phyloP scores from a whole-genome alignment of 2,797 vertebrate species.

The Crocidura indochinensis region DNA sequence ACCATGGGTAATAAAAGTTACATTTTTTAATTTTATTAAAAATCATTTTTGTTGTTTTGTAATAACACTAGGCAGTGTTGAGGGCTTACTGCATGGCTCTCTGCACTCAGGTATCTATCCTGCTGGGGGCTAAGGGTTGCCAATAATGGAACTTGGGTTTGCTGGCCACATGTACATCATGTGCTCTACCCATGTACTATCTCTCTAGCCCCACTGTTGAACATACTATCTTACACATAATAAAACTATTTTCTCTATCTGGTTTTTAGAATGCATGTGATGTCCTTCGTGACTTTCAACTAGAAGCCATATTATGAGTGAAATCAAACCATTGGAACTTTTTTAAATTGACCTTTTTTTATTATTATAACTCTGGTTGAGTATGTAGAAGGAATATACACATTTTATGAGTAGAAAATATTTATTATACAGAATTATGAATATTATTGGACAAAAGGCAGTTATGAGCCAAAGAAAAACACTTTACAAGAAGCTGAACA shows the following conservation, averaged over 20 bases:
- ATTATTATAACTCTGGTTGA: background rate
- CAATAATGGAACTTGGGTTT: background rate
- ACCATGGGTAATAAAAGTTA: background rate
- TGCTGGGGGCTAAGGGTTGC: background rate
- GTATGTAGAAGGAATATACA: constrained; percentile 51
- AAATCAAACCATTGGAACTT: constrained; percentile 30
- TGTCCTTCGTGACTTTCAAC: background rate
- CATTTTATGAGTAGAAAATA: constrained; percentile 93
- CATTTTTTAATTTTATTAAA: constrained; percentile 2
- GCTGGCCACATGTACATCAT: background rate
- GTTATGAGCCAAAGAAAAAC: constrained; percentile 87
- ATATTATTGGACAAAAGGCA: constrained; percentile 92
- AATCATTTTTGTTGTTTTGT: background rate
- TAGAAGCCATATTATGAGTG: background rate
- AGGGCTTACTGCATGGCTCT: no score
- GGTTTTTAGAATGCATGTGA: background rate
- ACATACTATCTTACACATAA: background rate
- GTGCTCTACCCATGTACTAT: background rate
- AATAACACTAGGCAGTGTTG: no score
- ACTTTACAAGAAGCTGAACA: constrained; percentile 87
- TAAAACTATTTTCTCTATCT: constrained; percentile 3
- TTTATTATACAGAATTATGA: constrained; percentile 97
- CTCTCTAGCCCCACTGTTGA: no score
- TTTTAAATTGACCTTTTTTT: background rate
- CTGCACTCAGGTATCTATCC: background rate